phyloP scores from a whole-genome alignment of 2,888 invertebrate genomes.

The Pandemis heparana region DNA sequence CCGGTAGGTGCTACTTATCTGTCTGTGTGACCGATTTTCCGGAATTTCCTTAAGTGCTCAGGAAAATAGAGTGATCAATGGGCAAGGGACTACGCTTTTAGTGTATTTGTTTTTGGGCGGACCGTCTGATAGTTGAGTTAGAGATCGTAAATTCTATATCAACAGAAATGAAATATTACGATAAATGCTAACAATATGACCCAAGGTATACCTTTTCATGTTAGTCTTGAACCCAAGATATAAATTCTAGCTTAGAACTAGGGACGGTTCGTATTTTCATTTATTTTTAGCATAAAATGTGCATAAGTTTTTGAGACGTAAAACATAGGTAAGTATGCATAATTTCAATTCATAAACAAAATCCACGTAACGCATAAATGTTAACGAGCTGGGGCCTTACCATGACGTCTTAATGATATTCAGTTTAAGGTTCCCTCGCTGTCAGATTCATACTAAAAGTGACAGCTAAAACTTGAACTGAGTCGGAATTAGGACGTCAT shows the following conservation, averaged over 20 bases:
- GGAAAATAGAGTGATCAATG: conserved; percentile 51
- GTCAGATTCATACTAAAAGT: no score
- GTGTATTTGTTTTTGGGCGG: conserved; percentile 40
- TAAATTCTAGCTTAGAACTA: no score
- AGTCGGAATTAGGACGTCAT: no score
- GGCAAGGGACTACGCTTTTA: conserved; percentile 44
- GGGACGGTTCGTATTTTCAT: background rate
- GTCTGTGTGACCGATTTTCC: conserved; percentile 27
- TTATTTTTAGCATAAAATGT: no score
- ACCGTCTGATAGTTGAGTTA: conserved; percentile 44
- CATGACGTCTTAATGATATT: no score
- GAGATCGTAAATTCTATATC: conserved; percentile 28
- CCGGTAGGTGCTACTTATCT: conserved; percentile 10
- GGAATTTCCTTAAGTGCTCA: conserved; percentile 45
- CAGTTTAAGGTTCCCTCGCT: no score
- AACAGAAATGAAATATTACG: background rate
- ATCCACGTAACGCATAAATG: background rate
- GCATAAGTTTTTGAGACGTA: no score
- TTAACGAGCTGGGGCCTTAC: no score
- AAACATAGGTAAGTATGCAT: no score
- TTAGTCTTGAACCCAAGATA: background rate
- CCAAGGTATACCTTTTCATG: conserved; percentile 49
- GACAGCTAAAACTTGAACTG: no score
- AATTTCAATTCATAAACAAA: background rate
- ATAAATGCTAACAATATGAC: background rate